phyloP scores from a whole-genome alignment of 2,797 vertebrate species.

The Eospalax fontanierii region DNA sequence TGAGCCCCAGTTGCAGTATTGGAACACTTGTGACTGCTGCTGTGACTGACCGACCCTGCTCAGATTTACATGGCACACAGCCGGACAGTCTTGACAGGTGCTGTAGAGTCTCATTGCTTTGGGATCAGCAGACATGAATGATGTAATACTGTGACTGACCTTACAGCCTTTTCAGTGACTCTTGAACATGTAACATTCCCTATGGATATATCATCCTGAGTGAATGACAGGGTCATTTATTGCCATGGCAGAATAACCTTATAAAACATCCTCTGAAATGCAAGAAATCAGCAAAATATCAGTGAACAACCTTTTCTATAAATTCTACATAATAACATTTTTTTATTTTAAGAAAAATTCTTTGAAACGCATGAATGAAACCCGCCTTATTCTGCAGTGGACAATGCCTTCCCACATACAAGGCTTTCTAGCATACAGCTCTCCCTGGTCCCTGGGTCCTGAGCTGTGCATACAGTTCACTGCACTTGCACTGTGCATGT shows the following conservation, averaged over 20 bases:
- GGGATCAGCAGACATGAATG: not conserved
- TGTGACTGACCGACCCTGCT: no score
- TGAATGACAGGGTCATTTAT: not conserved
- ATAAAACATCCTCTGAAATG: not conserved
- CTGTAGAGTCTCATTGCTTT: not conserved
- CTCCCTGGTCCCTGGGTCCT: not conserved
- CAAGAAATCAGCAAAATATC: not conserved
- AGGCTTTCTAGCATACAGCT: not conserved
- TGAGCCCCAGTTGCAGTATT: not conserved
- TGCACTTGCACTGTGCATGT: no score
- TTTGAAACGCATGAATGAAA: slow-evolving; percentile 47
- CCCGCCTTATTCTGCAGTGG: not conserved
- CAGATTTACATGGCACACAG: not conserved
- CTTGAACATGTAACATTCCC: not conserved
- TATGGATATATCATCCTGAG: not conserved
- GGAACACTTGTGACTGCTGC: not conserved
- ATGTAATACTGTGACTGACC: not conserved
- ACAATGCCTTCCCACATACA: not conserved
- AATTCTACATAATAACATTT: not conserved
- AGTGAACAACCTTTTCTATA: not conserved
- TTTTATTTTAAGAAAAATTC: slow-evolving; percentile 40
- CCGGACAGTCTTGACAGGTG: not conserved
- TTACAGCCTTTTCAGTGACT: not conserved
- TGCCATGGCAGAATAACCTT: not conserved
- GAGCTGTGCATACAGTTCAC: not conserved